Evolutionary conservation across 1,140 invertebrate species (phyloP), one percentile per base, ranked within the genome.

Genomic region (Vollenhovia emeryi): DNA sequence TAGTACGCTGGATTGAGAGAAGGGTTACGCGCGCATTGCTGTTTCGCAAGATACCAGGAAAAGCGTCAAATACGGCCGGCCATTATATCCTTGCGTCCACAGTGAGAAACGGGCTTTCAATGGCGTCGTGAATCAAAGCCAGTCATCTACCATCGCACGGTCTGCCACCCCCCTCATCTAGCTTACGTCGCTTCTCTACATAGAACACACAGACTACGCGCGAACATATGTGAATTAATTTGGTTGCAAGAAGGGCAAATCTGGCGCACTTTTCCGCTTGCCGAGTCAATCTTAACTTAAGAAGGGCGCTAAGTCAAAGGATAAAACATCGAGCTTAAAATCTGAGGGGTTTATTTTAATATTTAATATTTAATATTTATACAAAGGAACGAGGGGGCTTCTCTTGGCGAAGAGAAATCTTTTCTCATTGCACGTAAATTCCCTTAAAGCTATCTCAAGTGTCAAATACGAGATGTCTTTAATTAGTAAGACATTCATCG

Each of bases 81-180:
- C 50, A 84, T 88, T 87, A 87, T 85, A 84, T 74, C 62, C 36
- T 57, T 27, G 85, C 78, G 57, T 84, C 79, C 52, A 52, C 55
- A 69, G 57, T 86, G 85, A 87, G 76, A 24, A 69, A 68, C 71
- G 57, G 40, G 45, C 62, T 87, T 84, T 88, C 87, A 87, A 84
- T 87, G 73, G 86, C 57, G 64, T 57, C 86, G 74, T 87, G 85
- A 88, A 88, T 88, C 87, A 87, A 88, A 83, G 78, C 71, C 66
- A 87, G 86, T 87, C 86, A 87, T 55, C 55, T 79, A 43, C 85
- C 86, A 84, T 86, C 78, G 78, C 82, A 87, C 52, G 85, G 50
- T 62, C 50, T 43, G 48, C 66, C 66, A 55, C 55, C 60, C 40
- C 73, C 15, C 45, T 64, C 45, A 13, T 84, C 64, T 73, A 79